A percentile compares a stretch with the other conserved stretches of the same genome.
Conservation (phyloP, 2,888 invertebrate genomes). For the Charanyca ferruginea region DNA sequence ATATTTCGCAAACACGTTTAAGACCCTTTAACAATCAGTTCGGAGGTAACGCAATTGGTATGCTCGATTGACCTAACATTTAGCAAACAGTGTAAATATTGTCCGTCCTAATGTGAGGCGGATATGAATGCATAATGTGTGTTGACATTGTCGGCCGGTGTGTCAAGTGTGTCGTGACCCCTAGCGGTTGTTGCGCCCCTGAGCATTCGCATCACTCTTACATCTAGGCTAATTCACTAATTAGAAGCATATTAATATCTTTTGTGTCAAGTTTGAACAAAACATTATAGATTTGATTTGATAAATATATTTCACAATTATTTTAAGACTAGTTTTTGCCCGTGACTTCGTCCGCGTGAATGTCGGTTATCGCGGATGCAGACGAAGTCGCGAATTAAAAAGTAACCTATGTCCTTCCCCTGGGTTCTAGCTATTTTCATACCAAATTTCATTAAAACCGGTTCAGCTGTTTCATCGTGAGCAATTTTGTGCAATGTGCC, state of each 20-base stretch:
- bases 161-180: background rate
- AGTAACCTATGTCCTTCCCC: no score
- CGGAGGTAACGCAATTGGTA: background rate
- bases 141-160: constrained; percentile 4
- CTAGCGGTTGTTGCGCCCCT: constrained; percentile 7
- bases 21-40: constrained; percentile 14
- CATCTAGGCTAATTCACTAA: background rate
- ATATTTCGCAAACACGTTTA: background rate
- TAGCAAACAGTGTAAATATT: constrained; percentile 37
- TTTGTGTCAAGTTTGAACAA: constrained; percentile 33
- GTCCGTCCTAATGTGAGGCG: constrained; percentile 9
- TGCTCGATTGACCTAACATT: constrained; percentile 3
- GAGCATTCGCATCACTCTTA: constrained; percentile 19
- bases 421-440: no score
- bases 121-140: constrained; percentile 32
- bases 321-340: no score
- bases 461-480: no score
- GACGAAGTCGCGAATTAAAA: no score
- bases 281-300: background rate
- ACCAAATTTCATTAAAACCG: no score
- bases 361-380: no score
- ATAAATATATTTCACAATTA: background rate
- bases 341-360: no score
- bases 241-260: constrained; percentile 20
- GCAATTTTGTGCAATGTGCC: no score